These are phyloP conservation scores for Styela clava DNA, from an alignment of 23 tunicate species.

Conservation along the genomic window DNA sequence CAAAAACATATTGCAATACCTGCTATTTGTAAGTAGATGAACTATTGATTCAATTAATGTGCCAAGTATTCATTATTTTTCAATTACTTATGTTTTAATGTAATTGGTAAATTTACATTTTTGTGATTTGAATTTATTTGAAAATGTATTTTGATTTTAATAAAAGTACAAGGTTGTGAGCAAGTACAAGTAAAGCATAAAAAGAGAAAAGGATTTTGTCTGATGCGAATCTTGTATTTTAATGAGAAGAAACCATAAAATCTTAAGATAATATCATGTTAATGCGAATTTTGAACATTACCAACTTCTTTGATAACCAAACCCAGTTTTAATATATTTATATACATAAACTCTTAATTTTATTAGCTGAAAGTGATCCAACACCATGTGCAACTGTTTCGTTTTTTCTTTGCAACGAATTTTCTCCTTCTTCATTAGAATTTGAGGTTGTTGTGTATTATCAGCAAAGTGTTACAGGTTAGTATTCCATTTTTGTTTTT, in stretches of 20 bases:
- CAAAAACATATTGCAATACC: constrained; percentile 35
- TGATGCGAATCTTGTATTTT: no score
- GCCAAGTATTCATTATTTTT: not conserved
- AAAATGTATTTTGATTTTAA: not conserved
- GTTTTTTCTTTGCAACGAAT: constrained; percentile 36
- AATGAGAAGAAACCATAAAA: no score
- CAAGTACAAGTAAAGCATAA: no score
- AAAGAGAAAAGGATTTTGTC: no score
- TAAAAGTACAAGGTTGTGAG: not conserved
- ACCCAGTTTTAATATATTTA: not conserved
- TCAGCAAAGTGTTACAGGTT: constrained; percentile 42
- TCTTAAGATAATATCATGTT: no score
- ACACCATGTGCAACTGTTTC: constrained; percentile 47
- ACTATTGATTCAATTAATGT: not conserved
- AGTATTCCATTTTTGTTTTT: no score
- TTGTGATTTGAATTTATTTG: no score
- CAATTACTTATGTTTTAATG: no score
- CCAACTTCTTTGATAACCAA: not conserved
- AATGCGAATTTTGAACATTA: no score
- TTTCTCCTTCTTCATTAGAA: constrained; percentile 34
- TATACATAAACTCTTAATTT: no score
- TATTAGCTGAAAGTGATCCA: constrained; percentile 50
- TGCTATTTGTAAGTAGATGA: constrained; percentile 25
- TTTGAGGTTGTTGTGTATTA: constrained; percentile 39
- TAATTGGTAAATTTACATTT: no score